A percentile compares a stretch with the other conserved stretches of the same genome.
Evolutionary conservation across 1,140 invertebrate genomes (phyloP).

Genomic region (Euwallacea similis): DNA sequence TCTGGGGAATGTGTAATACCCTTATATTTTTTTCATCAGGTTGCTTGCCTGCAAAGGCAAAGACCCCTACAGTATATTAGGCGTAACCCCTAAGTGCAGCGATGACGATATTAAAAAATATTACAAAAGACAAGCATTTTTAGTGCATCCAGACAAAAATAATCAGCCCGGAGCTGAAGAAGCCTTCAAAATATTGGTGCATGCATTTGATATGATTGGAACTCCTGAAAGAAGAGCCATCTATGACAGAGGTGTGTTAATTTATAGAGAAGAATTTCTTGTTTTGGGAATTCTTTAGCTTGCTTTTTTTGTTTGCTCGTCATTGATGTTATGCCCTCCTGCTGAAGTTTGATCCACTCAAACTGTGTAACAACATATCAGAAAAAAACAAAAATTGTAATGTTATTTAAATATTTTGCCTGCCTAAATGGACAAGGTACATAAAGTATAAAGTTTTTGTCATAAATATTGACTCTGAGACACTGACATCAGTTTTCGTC

Average conservation of each 20-base stretch:
- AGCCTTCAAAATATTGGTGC: conserved; percentile 92
- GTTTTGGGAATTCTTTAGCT: not conserved
- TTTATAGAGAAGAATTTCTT: conserved; percentile 18
- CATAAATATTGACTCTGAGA: no score
- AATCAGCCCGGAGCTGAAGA: conserved; percentile 92
- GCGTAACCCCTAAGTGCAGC: conserved; percentile 82
- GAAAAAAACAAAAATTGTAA: no score
- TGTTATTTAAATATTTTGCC: no score
- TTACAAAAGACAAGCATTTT: conserved; percentile 87
- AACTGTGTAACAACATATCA: no score
- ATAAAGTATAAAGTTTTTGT: no score
- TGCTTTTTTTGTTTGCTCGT: not conserved
- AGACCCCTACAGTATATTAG: conserved; percentile 74
- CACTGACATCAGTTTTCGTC: no score
- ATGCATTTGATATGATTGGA: conserved; percentile 92
- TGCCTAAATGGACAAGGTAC: no score
- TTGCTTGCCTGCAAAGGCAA: conserved; percentile 90
- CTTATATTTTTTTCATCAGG: conserved; percentile 16
- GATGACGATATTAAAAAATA: conserved; percentile 93
- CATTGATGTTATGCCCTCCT: not conserved
- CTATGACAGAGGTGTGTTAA: conserved; percentile 50
- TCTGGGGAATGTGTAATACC: not conserved
- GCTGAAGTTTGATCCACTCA: no score
- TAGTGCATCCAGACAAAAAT: conserved; percentile 96
- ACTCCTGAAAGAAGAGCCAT: conserved; percentile 67